Percentiles rank a stretch among this genome's conserved stretches.
Evolutionary conservation across 2,113 vertebrate species (phyloP).

Genomic region (Scortum barcoo): DNA sequence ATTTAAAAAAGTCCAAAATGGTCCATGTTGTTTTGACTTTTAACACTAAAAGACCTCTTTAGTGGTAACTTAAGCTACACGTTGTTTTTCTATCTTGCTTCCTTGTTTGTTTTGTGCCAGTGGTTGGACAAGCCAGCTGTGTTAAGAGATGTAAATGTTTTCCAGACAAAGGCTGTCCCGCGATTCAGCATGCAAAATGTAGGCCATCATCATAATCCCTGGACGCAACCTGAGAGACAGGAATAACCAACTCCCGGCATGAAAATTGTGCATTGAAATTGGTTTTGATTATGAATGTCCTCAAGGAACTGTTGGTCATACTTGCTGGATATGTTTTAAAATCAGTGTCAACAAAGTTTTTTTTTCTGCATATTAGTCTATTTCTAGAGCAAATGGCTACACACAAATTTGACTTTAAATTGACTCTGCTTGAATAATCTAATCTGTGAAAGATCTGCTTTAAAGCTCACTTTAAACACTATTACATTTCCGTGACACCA

Average conservation of each 20-base stretch:
- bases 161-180: constrained; percentile 69
- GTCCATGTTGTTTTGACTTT: constrained; percentile 74
- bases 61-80: constrained; percentile 77
- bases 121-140: constrained; percentile 81
- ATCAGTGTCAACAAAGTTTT: neutral
- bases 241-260: constrained; percentile 49
- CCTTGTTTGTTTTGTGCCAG: constrained; percentile 81
- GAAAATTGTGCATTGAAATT: constrained; percentile 6
- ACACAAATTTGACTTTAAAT: neutral
- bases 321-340: neutral
- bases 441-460: constrained; percentile 15
- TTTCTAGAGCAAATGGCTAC: neutral
- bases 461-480: neutral
- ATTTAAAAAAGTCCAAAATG: constrained; percentile 76
- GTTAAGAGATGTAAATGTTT: constrained; percentile 86
- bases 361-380: neutral
- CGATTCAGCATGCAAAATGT: constrained; percentile 84
- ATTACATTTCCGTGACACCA: neutral
- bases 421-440: neutral
- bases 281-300: neutral
- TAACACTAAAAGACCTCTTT: constrained; percentile 81
- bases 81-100: constrained; percentile 74
- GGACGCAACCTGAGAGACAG: constrained; percentile 46
- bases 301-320: neutral
- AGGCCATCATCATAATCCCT: constrained; percentile 55